A percentile compares a stretch with the other conserved stretches of the same genome.
Conservation (phyloP, 2,797 vertebrate species). For the Trachops cirrhosus region DNA sequence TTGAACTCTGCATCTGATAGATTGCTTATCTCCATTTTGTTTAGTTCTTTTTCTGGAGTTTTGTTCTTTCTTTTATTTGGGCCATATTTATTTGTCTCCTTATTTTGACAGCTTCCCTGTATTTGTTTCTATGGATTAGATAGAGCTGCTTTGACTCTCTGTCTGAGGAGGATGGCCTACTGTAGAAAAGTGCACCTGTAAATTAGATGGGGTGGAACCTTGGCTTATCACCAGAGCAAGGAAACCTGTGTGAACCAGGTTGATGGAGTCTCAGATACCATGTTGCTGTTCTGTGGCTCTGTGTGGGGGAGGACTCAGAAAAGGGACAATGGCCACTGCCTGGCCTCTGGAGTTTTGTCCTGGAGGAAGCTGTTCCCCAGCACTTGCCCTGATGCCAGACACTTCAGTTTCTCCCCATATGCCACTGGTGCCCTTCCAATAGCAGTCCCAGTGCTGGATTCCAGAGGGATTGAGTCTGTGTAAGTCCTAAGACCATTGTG, state of each 20-base stretch:
- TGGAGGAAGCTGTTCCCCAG: neutral
- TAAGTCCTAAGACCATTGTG: no score
- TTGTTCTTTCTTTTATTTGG: neutral
- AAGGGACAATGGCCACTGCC: neutral
- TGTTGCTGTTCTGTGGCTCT: neutral
- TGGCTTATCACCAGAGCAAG: neutral
- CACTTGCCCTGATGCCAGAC: neutral
- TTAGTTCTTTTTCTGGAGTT: neutral
- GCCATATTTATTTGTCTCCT: neutral
- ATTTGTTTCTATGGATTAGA: no score
- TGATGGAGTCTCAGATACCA: neutral
- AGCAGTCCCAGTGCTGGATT: no score
- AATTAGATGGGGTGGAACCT: neutral
- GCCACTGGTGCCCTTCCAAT: no score
- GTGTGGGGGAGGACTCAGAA: neutral
- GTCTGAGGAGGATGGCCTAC: no score
- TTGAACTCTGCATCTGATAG: neutral
- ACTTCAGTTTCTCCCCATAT: neutral
- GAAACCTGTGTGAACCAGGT: neutral
- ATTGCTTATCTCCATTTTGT: neutral
- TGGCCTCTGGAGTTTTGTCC: neutral
- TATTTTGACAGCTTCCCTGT: neutral
- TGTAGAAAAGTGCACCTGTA: no score
- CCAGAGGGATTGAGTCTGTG: no score
- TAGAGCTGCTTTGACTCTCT: no score